Evolutionary conservation across 92 coral and sea anemone genomes (phyloP).

Genomic region (Porites divaricata): DNA sequence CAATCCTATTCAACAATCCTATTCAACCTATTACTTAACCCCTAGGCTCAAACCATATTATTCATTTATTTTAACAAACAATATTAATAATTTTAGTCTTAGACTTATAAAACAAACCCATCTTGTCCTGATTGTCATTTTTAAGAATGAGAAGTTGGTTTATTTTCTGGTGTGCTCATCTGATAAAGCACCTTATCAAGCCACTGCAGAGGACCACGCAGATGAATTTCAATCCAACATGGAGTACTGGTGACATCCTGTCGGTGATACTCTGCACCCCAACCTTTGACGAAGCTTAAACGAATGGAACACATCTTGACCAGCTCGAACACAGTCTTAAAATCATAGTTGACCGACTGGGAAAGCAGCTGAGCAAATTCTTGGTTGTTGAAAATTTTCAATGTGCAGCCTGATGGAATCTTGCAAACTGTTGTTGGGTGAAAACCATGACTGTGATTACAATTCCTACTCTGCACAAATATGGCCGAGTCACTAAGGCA

Average conservation of each 20-base stretch:
- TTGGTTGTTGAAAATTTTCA: conserved; percentile 97
- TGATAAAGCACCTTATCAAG: conserved; percentile 73
- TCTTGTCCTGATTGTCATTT: not conserved
- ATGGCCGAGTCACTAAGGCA: conserved; percentile 99
- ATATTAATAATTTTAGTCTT: no score
- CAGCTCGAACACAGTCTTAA: conserved; percentile 92
- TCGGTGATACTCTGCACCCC: conserved; percentile 88
- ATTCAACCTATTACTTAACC: no score
- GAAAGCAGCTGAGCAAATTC: conserved; percentile 98
- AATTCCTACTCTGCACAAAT: conserved; percentile 98
- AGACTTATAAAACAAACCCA: no score
- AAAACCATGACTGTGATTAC: conserved; percentile 97
- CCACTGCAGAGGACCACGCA: conserved; percentile 82
- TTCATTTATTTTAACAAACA: no score
- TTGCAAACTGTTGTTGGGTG: conserved; percentile 99
- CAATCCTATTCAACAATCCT: no score
- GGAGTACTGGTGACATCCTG: conserved; percentile 86
- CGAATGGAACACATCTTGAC: conserved; percentile 83
- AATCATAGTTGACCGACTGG: conserved; percentile 97
- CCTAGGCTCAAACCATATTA: no score
- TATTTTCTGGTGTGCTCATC: conserved; percentile 69
- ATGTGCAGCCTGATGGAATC: conserved; percentile 95
- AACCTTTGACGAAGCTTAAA: conserved; percentile 80
- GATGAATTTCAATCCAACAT: conserved; percentile 79
- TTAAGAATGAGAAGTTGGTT: conserved; percentile 16